Percentiles rank a stretch among this genome's conserved stretches.
Conservation (phyloP, 2,113 vertebrate species). For the Notarius lentiginosus region DNA sequence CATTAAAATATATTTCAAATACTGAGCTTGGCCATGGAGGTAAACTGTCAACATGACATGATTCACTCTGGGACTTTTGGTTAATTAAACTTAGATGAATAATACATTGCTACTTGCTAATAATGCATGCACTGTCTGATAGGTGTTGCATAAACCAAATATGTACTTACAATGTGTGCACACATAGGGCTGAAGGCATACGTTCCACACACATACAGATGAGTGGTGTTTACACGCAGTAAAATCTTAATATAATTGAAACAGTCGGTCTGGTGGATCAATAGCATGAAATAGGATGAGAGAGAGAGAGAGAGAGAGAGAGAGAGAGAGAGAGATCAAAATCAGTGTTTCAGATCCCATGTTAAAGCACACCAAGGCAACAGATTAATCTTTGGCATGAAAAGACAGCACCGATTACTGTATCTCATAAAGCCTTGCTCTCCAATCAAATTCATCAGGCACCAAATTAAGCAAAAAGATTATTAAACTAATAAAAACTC, state of each 20-base stretch:
- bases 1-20: neutral
- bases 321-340: neutral
- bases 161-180: conserved; percentile 86
- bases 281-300: neutral
- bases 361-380: neutral
- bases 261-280: conserved; percentile 82
- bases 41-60: neutral
- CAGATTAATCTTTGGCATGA: neutral
- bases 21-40: conserved; percentile 5
- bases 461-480: neutral
- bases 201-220: conserved; percentile 90
- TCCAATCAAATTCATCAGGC: neutral
- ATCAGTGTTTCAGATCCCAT: neutral
- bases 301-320: neutral
- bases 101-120: conserved; percentile 44
- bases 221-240: conserved; percentile 83
- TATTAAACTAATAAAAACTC: neutral
- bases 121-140: conserved; percentile 49
- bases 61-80: conserved; percentile 41
- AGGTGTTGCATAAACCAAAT: conserved; percentile 19
- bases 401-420: neutral
- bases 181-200: conserved; percentile 93
- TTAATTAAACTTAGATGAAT: conserved; percentile 53
- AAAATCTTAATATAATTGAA: conserved; percentile 98
- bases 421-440: neutral